A percentile compares a stretch with the other conserved stretches of the same genome.
Evolutionary conservation across 2,797 vertebrate species (phyloP).

Genomic region (Botia kubotai): DNA sequence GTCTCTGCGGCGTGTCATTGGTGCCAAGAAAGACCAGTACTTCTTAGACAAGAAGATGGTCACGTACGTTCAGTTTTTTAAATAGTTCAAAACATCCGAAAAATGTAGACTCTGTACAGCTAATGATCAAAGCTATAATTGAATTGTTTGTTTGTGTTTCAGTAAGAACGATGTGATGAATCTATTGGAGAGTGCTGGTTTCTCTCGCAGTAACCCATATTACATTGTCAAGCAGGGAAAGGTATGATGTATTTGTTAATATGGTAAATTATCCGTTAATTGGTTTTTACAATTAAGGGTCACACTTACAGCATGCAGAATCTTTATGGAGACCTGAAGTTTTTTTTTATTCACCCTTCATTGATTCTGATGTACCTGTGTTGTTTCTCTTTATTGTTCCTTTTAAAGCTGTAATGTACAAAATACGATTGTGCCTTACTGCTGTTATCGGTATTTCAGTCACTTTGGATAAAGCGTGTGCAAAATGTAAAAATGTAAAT

Average conservation of each 20-base stretch:
- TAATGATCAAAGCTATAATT: neutral
- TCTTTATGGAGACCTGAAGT: too few species aligned
- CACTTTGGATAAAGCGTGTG: too few species aligned
- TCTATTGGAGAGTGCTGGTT: constrained; percentile 97
- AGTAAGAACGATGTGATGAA: constrained; percentile 99
- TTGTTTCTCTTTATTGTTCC: too few species aligned
- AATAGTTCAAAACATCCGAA: neutral
- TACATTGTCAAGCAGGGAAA: constrained; percentile 99
- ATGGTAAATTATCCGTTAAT: neutral
- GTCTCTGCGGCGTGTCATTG: constrained; percentile 96
- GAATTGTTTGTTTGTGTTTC: constrained; percentile 61
- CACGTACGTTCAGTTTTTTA: constrained; percentile 85
- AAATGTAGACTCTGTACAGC: too few species aligned
- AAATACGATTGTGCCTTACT: too few species aligned
- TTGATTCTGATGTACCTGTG: too few species aligned
- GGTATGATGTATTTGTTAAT: constrained; percentile 75
- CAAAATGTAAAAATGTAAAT: too few species aligned
- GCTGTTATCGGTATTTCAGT: too few species aligned
- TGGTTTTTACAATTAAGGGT: too few species aligned
- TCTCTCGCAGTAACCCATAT: constrained; percentile 98
- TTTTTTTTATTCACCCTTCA: too few species aligned
- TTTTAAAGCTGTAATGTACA: neutral
- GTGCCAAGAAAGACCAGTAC: constrained; percentile 99
- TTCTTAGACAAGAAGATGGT: constrained; percentile 99
- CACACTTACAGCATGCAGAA: too few species aligned